Evolutionary conservation across 2,113 vertebrate genomes (phyloP), one percentile per base, ranked within the genome.

Genomic region (Nerophis ophidion): DNA sequence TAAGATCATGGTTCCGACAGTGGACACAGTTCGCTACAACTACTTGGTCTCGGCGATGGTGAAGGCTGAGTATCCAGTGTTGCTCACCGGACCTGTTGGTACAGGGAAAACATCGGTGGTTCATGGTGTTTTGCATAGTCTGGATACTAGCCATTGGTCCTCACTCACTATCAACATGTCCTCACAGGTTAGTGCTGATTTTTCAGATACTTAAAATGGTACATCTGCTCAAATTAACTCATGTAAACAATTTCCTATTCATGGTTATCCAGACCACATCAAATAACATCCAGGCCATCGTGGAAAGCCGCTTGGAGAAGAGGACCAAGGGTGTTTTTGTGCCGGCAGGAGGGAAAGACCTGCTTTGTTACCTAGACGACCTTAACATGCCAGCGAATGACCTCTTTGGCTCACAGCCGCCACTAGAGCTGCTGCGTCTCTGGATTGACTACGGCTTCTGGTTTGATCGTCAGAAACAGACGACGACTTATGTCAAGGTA

Each of bases 401-500:
- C 65, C 52, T 34, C 4, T 95, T 93, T 45, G 93, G 93, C 46
- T 93, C 93, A 5, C 94, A 94, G 88, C 92, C 93, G 0, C 92
- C 93, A 0, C 88, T 95, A 75, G 94, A 96, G 73, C 88, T 95
- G 34, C 82, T 95, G 1, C 91, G 92, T 2, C 91, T 91, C 45
- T 96, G 93, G 93, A 87, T 94, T 1, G 92, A 95, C 80, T 93
- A 94, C 3, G 91, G 93, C 66, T 96, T 95, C 78, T 96, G 94
- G 93, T 95, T 93, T 1, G 93, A 95, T 80, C 89, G 87, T 7
- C 34, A 71, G 54, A 95, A 94, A 66, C 93, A 92, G 83, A 92
- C 78, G 26, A 72, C 82, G 48, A 93, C 92, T 70, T 84, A 87
- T 64, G 83, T 96, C 60, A 93, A 92, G 84, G 94, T 96, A 70